phyloP scores from a whole-genome alignment of 2,113 vertebrate genomes.

The Cygnus buccinator region DNA sequence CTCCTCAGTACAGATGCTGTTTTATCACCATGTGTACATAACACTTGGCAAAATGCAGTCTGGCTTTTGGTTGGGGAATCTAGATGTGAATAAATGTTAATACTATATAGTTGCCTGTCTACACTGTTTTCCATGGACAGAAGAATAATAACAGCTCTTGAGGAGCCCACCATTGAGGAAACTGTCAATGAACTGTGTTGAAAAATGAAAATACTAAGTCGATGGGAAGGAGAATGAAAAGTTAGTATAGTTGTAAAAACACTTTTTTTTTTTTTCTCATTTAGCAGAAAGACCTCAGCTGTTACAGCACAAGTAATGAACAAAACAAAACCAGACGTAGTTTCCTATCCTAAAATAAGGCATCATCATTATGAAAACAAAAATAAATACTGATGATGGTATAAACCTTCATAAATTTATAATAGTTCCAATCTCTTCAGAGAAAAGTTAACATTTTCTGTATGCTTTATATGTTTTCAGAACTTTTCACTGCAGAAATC shows the following conservation, averaged over 20 bases:
- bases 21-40: background rate
- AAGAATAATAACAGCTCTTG: background rate
- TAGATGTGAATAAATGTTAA: background rate
- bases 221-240: background rate
- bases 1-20: background rate
- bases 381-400: background rate
- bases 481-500: conserved; percentile 9
- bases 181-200: background rate
- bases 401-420: background rate
- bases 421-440: background rate
- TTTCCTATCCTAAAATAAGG: background rate
- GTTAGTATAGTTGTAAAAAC: background rate
- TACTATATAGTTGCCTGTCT: background rate
- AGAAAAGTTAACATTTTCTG: background rate
- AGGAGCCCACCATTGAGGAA: background rate
- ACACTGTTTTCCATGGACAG: background rate
- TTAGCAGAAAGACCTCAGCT: background rate
- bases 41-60: background rate
- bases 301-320: background rate
- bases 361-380: background rate
- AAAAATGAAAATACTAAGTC: background rate
- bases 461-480: conserved; percentile 4
- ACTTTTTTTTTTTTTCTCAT: background rate
- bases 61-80: background rate
- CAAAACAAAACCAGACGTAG: background rate